A percentile compares a stretch with the other conserved stretches of the same genome.
These are phyloP conservation scores for Yponomeuta plumbellus DNA, from an alignment of 2,888 invertebrate genomes.

Conservation along the genomic window DNA sequence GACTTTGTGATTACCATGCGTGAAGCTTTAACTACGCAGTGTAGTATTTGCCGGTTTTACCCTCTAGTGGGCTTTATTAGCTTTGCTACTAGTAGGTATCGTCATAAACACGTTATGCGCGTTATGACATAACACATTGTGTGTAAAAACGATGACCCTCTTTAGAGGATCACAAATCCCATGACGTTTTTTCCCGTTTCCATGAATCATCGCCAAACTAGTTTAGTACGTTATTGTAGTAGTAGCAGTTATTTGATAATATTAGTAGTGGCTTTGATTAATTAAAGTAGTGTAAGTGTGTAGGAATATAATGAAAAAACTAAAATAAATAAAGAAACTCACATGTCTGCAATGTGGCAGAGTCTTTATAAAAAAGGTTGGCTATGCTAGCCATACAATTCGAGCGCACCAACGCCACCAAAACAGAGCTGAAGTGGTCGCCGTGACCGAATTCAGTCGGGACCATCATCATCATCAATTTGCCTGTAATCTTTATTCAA, in stretches of 20 bases:
- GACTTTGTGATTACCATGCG: background rate
- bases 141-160: background rate
- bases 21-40: background rate
- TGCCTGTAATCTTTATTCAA: too few relatives aligned
- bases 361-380: too few relatives aligned
- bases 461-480: too few relatives aligned
- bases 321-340: too few relatives aligned
- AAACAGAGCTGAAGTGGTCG: too few relatives aligned
- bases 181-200: background rate
- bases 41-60: constrained; percentile 1
- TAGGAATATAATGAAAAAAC: too few relatives aligned
- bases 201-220: background rate
- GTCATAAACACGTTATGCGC: background rate
- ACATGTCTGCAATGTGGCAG: too few relatives aligned
- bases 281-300: too few relatives aligned
- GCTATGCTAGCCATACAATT: too few relatives aligned
- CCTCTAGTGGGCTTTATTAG: background rate
- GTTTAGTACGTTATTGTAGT: background rate
- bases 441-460: too few relatives aligned
- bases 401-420: too few relatives aligned
- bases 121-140: too few relatives aligned
- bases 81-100: background rate
- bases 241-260: background rate
- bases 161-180: background rate
- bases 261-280: background rate